These are phyloP conservation scores for Nemurella pictetii DNA, from an alignment of 2,888 invertebrate genomes.

Conservation along the genomic window DNA sequence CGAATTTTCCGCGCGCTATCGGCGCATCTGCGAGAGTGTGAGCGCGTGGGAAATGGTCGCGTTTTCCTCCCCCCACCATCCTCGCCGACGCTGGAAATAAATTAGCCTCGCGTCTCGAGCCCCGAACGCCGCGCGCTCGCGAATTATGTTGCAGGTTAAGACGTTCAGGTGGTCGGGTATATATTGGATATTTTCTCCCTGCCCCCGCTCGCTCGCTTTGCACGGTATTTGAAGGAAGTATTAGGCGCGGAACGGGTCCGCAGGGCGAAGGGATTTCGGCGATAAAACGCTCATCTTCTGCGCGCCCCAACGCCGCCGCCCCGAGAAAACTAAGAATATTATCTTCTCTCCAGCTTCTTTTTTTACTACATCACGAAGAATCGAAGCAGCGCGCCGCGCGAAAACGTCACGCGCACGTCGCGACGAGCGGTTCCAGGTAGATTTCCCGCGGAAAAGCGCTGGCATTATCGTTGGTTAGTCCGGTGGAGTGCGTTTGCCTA, in stretches of 20 bases:
- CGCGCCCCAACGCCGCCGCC: no score
- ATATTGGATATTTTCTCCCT: conserved; percentile 18
- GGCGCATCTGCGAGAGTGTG: not conserved
- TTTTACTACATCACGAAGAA: not conserved
- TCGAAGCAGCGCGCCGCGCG: not conserved
- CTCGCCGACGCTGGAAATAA: not conserved
- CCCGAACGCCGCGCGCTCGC: not conserved
- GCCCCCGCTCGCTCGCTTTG: not conserved
- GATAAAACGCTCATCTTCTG: conserved; percentile 33
- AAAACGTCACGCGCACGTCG: no score
- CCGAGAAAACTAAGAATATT: conserved; percentile 21
- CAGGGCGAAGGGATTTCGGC: conserved; percentile 20
- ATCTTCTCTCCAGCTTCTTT: not conserved
- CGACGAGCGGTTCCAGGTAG: no score
- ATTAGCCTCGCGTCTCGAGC: not conserved
- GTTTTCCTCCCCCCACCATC: not conserved
- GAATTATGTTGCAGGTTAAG: conserved; percentile 3
- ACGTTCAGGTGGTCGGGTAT: conserved; percentile 4
- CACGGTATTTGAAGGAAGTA: conserved; percentile 12
- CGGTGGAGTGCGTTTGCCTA: no score
- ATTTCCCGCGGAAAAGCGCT: no score
- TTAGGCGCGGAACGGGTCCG: not conserved
- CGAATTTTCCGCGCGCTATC: not conserved
- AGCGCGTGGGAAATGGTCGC: not conserved
- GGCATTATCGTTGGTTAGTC: no score